Percentiles rank a stretch among this genome's conserved stretches.
Conservation (phyloP, 2,797 vertebrate species). For the Holocentrus rufus region DNA sequence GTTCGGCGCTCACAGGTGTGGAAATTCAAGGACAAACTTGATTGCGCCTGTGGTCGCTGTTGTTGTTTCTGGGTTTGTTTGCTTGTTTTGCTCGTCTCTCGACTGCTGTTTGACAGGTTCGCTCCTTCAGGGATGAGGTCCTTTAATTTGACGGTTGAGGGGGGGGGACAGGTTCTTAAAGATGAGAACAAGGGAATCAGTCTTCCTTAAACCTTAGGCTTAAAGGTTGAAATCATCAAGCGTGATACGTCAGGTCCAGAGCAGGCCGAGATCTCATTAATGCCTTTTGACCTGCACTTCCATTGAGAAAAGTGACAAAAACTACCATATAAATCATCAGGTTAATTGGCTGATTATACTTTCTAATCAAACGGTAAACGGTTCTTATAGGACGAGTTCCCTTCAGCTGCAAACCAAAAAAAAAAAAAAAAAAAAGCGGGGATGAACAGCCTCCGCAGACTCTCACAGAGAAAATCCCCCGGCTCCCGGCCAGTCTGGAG, state of each 20-base stretch:
- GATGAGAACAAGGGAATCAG: conserved; percentile 41
- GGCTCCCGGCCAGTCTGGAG: conserved; percentile 42
- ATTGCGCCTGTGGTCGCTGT: conserved; percentile 63
- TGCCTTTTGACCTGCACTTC: conserved; percentile 1
- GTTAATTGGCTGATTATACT: conserved; percentile 28
- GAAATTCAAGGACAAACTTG: conserved; percentile 81
- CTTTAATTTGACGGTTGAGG: conserved; percentile 56
- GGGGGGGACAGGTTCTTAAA: conserved; percentile 49
- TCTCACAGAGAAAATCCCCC: conserved; percentile 3
- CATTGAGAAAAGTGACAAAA: conserved; percentile 3
- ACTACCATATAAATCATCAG: conserved; percentile 1
- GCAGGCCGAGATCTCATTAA: conserved; percentile 22
- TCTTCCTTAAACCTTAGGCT: conserved; percentile 41
- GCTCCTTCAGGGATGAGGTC: conserved; percentile 55
- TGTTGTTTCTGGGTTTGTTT: conserved; percentile 71
- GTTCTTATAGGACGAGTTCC: too few relatives aligned
- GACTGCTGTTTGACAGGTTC: conserved; percentile 66
- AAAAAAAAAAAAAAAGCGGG: too few relatives aligned
- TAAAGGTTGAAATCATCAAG: conserved; percentile 12
- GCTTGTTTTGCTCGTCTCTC: conserved; percentile 66
- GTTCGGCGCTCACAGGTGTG: conserved; percentile 75
- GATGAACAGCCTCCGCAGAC: conserved; percentile 22
- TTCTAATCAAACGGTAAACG: conserved; percentile 10
- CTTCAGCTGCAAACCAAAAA: conserved; percentile 8
- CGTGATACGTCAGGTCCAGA: not conserved